Base-by-base conservation (phyloP, 2,113 vertebrate genomes). In the Ochotona princeps region DNA sequence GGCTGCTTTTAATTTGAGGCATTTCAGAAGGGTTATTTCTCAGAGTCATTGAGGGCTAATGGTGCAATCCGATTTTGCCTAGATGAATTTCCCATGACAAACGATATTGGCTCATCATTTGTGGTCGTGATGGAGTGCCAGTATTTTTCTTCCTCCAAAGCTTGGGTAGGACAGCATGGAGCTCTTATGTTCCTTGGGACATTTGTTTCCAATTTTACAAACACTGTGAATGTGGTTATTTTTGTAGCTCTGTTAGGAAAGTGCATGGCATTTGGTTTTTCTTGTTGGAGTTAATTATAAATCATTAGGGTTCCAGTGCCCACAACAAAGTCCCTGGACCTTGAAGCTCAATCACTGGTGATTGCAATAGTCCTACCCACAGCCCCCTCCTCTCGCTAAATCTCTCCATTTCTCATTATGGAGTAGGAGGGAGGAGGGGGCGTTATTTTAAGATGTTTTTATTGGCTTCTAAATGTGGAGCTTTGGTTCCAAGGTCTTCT, bases 381-480 rank as follows among this genome's bases (percentile, higher is more conserved):
- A 96, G 73, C 91, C 94, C 96, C 96, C 88, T 92, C 96, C 95
- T 96, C 98, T 98, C 97, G 92, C 97, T 98, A 97, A 96, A 97
- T 97, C 86, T 78, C 96, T 97, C 97, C 97, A 95, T 97, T 97
- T 95, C 96, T 97, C 97, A 97, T 98, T 97, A 85, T 74, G 79
- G 73, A 94, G 67, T 17, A 76, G 70, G 91, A 97, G 93, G 97
- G 97, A 98, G 96, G 97, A 97, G 97, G 97, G 98, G 98, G 98
- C 96, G 97, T 99, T 99, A 98, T 99, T 99, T 99, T 98, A 99
- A 98, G 98, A 98, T 99, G 98, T 99, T 99, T 98, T 99, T 98
- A 98, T 99, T 99, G 99, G 99, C 99, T 97, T 98, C 4, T 11
- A 96, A 96, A 97, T 97, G 98, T 97, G 97, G 98, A 98, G 98